Conservation (phyloP, 2,888 invertebrate genomes). For the Meteorus cinctellus region DNA sequence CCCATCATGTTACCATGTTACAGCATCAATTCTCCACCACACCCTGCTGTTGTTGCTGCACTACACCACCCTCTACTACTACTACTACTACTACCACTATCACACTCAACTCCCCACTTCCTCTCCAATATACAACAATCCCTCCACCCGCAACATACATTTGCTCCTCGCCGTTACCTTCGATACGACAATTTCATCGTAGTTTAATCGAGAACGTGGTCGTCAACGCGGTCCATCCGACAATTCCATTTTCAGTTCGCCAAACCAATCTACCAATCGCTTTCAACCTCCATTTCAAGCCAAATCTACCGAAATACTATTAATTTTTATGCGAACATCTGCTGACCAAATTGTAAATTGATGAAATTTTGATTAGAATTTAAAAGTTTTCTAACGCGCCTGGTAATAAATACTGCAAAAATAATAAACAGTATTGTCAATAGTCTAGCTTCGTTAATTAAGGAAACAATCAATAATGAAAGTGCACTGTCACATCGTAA, state of each 20-base stretch:
- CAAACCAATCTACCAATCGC: background rate
- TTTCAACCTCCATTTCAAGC: background rate
- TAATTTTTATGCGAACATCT: background rate
- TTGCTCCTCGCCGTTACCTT: background rate
- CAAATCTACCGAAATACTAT: background rate
- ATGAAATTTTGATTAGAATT: background rate
- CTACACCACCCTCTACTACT: no score
- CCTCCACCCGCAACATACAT: background rate
- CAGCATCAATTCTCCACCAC: slow-evolving; percentile 2
- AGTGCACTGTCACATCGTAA: no score
- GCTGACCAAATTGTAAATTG: background rate
- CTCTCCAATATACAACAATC: background rate
- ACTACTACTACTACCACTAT: no score
- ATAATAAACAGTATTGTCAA: no score
- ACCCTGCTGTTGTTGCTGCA: no score
- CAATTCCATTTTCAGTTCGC: slow-evolving; percentile 7
- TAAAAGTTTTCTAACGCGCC: no score
- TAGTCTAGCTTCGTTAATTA: no score
- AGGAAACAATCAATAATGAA: no score
- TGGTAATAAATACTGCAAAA: no score
- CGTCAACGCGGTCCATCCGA: slow-evolving; percentile 3
- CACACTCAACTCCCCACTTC: background rate
- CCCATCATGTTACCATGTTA: background rate
- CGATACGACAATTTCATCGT: slow-evolving; percentile 4
- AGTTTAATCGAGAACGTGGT: background rate